Percentiles rank a stretch among this genome's conserved stretches.
Evolutionary conservation across 2,797 vertebrate genomes (phyloP).

Genomic region (Margarornis squamiger): DNA sequence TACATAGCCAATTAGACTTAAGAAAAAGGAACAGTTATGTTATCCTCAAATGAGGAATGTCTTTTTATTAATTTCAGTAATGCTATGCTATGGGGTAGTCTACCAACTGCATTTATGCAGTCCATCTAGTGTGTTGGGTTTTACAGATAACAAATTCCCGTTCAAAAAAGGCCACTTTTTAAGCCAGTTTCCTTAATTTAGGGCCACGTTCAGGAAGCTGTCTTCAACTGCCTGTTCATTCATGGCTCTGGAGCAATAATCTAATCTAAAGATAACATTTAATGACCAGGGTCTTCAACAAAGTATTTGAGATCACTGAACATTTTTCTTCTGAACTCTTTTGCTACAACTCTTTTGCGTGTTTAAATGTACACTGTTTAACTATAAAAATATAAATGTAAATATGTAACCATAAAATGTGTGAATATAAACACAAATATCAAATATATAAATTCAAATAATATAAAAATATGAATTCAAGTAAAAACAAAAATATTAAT

Average conservation of each 20-base stretch:
- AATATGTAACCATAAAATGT: background rate
- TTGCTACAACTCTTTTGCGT: background rate
- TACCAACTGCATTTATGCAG: background rate
- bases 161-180: background rate
- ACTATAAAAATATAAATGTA: background rate
- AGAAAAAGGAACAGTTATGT: background rate
- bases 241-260: background rate
- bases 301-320: background rate
- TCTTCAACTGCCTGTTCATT: background rate
- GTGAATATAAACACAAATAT: background rate
- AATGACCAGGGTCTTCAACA: background rate
- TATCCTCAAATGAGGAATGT: background rate
- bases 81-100: background rate
- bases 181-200: background rate
- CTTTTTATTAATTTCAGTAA: background rate
- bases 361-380: background rate
- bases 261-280: background rate
- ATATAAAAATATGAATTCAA: background rate
- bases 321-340: background rate
- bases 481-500: background rate
- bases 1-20: background rate
- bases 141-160: background rate
- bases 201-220: background rate
- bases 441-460: background rate
- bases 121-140: background rate